Evolutionary conservation across 2,113 vertebrate species (phyloP).

Genomic region (Morone saxatilis): DNA sequence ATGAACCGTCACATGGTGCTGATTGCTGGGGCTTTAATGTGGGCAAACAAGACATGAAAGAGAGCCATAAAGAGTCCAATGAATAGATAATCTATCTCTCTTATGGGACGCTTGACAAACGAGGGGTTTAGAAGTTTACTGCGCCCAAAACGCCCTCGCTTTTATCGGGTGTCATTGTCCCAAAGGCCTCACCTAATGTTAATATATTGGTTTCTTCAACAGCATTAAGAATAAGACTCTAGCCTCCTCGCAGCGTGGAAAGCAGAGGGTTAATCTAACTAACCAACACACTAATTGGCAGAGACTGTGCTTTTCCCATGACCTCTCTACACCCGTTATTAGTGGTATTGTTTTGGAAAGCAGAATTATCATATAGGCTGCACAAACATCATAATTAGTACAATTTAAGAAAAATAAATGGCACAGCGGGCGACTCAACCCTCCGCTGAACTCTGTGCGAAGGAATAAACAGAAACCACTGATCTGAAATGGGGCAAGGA

Average conservation of each 20-base stretch:
- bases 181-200: conserved; percentile 34
- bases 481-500: not conserved
- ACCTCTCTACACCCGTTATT: conserved; percentile 67
- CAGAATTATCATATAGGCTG: conserved; percentile 71
- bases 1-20: conserved; percentile 62
- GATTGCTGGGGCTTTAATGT: conserved; percentile 65
- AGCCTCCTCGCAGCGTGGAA: conserved; percentile 17
- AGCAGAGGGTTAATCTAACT: conserved; percentile 66
- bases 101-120: conserved; percentile 62
- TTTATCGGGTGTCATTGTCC: conserved; percentile 16
- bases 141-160: conserved; percentile 38
- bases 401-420: conserved; percentile 54
- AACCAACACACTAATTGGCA: conserved; percentile 69
- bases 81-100: conserved; percentile 71
- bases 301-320: conserved; percentile 76
- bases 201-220: not conserved
- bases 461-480: not conserved
- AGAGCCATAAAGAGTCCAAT: conserved; percentile 56
- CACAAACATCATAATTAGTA: conserved; percentile 67
- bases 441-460: conserved; percentile 24
- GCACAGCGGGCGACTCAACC: conserved; percentile 46
- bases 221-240: not conserved
- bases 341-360: conserved; percentile 58
- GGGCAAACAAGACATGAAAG: conserved; percentile 75
- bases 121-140: conserved; percentile 55